Base-by-base conservation (phyloP, 2,113 vertebrate genomes). In the Rhinoderma darwinii region DNA sequence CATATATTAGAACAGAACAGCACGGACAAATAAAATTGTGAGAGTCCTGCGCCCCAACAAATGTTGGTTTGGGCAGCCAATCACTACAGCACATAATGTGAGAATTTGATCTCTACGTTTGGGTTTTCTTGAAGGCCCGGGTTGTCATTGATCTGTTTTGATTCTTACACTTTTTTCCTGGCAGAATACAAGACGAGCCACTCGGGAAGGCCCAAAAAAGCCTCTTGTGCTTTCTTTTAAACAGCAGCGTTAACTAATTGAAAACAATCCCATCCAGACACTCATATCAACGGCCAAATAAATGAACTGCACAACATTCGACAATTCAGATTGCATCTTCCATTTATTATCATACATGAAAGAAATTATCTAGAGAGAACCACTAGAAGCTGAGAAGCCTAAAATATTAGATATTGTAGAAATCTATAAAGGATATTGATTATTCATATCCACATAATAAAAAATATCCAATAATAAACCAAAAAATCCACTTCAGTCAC, bases 121-220 rank as follows among this genome's bases (percentile, higher is more conserved):
- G 44, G 84, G 77, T 44, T 73, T 73, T 54, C n/a, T 18, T 43
- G 25, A 44, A 86, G 76, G 50, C 61, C 84, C 63, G 32, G 66
- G 78, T 63, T 75, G 47, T 18, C 70, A 87, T 87, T 82, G 86
- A 87, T 87, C 78, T 87, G 86, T 87, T 87, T 87, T 56, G 56
- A 87, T 82, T 75, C 68, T 41, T 44, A 61, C 68, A 75, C 79
- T 74, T 79, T 81, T 79, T 86, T 74, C 50, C 86, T 82, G 86
- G 86, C 68, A 87, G 85, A 78, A 75, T 61, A 20, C 35, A 87
- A 54, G 27, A 75, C 27, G n/a, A 82, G 54, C 25, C 86, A 50
- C 79, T 8, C 37, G 78, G 79, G 86, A 85, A 74, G 22, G 37
- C 47, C 68, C 50, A 59, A 87, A 82, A 79, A 63, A 63, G 86